Evolutionary conservation across 2,888 invertebrate species (phyloP), one percentile per base, ranked within the genome.

Genomic region (Scaptomyza reducta): DNA sequence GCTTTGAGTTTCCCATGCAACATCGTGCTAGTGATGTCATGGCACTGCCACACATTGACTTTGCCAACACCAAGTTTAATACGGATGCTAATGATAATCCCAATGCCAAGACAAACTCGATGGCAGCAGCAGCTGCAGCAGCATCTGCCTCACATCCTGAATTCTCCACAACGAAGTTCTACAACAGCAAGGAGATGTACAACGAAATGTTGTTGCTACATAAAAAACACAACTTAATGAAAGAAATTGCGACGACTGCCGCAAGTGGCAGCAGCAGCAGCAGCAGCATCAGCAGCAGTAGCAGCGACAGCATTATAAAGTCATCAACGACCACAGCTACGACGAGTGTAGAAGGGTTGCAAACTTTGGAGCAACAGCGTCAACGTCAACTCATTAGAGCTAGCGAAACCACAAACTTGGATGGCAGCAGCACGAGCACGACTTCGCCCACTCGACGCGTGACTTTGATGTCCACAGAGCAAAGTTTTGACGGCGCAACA

Each of bases 131-230:
- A n/a, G 16, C 35, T 7, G 13, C 11, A 2, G 45, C 31, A 0
- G 58, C 54, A 0, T 54, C 67, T 4, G 82, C 82, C 45, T 60
- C 85, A 9, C 90, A 91, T 76, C 90, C 91, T 0, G 92, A 91
- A 58, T 92, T 92, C 67, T 91, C 92, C 3, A 92, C 92, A 14
- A 92, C 92, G 11, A 92, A 92, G 79, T 92, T 92, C 74, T 92
- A 92, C 80, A 92, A 92, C 65, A 91, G 91, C 83, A 91, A 91
- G 63, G 92, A 92, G 71, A 63, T 92, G 59, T 90, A 91, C 77
- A 92, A 89, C 76, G 91, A 92, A 81, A 89, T 91, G 91, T 79
- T 90, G 70, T 79, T 90, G 69, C 82, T 86, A 60, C 88, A 90
- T 66, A 89, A 89, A 73, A 89, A 82, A 65, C 85, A 81, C 51